Evolutionary conservation across 2,113 vertebrate species (phyloP).

Genomic region (Varanus komodoensis): DNA sequence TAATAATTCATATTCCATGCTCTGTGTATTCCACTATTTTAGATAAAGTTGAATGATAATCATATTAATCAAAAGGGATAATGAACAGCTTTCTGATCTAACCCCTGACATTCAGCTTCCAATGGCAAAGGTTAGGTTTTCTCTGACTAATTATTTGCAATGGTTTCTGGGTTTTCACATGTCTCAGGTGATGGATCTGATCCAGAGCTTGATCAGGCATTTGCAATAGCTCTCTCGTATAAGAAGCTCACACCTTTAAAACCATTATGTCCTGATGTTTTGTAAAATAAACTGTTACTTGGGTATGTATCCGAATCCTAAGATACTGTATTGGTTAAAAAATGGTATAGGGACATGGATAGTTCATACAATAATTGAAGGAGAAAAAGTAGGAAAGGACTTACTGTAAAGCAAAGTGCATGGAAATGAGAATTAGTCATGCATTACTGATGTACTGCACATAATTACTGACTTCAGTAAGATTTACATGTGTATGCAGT

Average conservation of each 20-base stretch:
- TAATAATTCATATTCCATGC: background rate
- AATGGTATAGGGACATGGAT: background rate
- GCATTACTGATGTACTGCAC: background rate
- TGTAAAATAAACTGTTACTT: background rate
- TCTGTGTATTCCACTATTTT: background rate
- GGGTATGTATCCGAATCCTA: constrained; percentile 19
- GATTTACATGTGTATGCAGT: background rate
- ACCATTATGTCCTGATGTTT: background rate
- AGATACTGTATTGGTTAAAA: background rate
- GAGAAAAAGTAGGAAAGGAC: background rate
- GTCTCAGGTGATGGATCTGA: background rate
- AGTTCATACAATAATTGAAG: constrained; percentile 34
- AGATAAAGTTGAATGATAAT: background rate
- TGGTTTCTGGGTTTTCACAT: background rate
- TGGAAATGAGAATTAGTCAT: constrained; percentile 4
- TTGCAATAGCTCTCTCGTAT: constrained; percentile 9
- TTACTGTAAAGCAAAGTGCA: background rate
- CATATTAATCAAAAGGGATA: background rate
- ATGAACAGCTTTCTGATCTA: constrained; percentile 3
- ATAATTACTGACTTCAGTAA: background rate
- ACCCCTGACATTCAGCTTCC: background rate
- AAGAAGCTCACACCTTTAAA: constrained; percentile 34
- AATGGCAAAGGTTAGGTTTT: background rate
- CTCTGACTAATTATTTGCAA: fast-evolving
- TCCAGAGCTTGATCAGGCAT: constrained; percentile 34